Evolutionary conservation across 2,113 vertebrate genomes (phyloP), one percentile per base, ranked within the genome.

Genomic region (Neolamprologus falcicula): DNA sequence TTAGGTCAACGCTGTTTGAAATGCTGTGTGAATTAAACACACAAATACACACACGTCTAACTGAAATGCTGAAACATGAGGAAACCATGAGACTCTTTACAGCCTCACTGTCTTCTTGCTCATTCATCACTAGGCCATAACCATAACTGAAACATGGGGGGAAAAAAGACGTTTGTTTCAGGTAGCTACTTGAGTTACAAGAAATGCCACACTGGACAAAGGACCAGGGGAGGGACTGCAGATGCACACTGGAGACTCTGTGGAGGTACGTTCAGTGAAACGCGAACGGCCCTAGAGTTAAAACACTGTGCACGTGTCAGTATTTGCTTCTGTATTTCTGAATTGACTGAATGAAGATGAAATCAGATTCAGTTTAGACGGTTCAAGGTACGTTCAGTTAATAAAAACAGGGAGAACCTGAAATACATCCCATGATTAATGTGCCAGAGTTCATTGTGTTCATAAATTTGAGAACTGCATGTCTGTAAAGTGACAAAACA

Each of bases 161-260:
- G 2, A 1, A 68, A 53, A 88, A 40, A 85, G 24, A 52, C 6
- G 3, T 42, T 89, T 90, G 82, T 93, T 85, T 90, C 5, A 52
- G 90, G 93, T 93, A 92, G 91, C 87, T 89, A 50, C 83, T 95
- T 95, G 88, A 86, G 88, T 95, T 95, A 94, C 92, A 84, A 92
- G 85, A 94, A 95, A 94, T 95, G 93, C 63, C 78, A 83, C 9
- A 31, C 42, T 82, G 89, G 73, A 94, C 92, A 94, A 90, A 92
- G 90, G 84, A 93, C 90, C 21, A 21, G 21, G 93, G 93, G 92
- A 94, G 94, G 90, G 84, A 90, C 61, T 33, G 76, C 71, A 57
- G 86, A 82, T 3, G 57, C 55, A 93, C 86, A 88, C 42, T 79
- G 71, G 61, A 66, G 54, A 83, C 91, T 82, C 80, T 92, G 86